These are phyloP conservation scores for Acleris sparsana DNA, from an alignment of 2,888 invertebrate genomes.

Conservation along the genomic window DNA sequence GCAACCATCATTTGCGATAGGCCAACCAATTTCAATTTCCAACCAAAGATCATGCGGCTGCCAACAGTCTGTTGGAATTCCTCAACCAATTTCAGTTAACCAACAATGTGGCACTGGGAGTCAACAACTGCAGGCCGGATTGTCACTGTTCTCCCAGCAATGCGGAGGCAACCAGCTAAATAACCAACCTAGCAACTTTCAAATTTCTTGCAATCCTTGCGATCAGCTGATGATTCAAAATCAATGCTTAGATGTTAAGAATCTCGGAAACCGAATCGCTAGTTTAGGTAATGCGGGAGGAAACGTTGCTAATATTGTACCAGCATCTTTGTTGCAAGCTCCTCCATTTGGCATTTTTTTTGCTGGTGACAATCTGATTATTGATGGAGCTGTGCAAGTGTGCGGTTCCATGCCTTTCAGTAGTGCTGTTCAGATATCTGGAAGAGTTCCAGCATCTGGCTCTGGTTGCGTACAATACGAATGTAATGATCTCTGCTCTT, in stretches of 20 bases:
- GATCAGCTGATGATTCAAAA: background rate
- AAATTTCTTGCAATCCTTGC: background rate
- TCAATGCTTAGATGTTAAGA: background rate
- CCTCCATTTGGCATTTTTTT: slow-evolving; percentile 38
- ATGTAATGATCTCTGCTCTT: slow-evolving; percentile 11
- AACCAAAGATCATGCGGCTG: background rate
- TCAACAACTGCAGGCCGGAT: background rate
- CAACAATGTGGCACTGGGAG: background rate
- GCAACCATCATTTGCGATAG: background rate
- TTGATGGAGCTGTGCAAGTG: slow-evolving; percentile 38
- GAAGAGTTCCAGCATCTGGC: slow-evolving; percentile 10
- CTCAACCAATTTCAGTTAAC: background rate
- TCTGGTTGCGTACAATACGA: slow-evolving; percentile 11
- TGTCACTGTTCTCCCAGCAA: background rate
- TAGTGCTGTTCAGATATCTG: slow-evolving; percentile 34
- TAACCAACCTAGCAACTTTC: background rate
- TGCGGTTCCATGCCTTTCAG: slow-evolving; percentile 38
- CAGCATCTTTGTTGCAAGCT: slow-evolving; percentile 19
- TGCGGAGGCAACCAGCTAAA: background rate
- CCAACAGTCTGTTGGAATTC: background rate
- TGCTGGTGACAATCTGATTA: slow-evolving; percentile 34
- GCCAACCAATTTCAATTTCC: background rate
- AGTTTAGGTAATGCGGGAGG: background rate
- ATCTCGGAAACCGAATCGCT: background rate
- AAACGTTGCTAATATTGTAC: background rate